These are phyloP conservation scores for Catharus minimus DNA, from an alignment of 2,113 vertebrate species.

Conservation along the genomic window DNA sequence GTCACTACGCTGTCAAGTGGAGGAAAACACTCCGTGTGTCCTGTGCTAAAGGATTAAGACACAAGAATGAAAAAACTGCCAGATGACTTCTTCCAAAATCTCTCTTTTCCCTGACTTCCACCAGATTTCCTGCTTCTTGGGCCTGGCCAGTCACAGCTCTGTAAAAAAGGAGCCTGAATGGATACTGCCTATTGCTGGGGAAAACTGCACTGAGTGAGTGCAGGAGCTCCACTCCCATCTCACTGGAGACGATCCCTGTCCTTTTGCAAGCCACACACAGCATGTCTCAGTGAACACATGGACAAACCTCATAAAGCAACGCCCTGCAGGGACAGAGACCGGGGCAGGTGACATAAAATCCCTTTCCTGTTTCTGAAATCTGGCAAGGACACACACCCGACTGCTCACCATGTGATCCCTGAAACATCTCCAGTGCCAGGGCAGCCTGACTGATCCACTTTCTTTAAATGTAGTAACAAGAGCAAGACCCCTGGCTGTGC, in stretches of 20 bases:
- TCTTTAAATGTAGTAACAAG: background rate
- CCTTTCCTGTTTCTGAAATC: background rate
- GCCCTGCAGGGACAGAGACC: background rate
- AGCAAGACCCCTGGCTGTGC: background rate
- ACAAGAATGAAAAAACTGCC: conserved; percentile 4
- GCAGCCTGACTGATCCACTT: background rate
- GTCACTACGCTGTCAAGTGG: background rate
- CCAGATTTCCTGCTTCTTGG: background rate
- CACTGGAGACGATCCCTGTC: background rate
- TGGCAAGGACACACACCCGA: background rate
- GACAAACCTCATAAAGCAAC: background rate
- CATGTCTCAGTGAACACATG: background rate
- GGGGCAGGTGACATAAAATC: background rate
- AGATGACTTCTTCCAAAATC: background rate
- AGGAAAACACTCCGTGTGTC: background rate
- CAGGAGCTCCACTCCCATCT: conserved; percentile 5
- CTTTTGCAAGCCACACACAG: background rate
- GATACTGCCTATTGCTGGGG: background rate
- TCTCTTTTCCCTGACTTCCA: background rate
- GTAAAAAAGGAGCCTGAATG: background rate
- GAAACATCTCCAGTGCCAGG: background rate
- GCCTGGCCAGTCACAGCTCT: background rate
- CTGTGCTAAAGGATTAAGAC: conserved; percentile 4
- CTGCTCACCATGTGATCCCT: background rate
- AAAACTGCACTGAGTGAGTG: background rate